Evolutionary conservation across 2,888 invertebrate genomes (phyloP), one percentile per base, ranked within the genome.

Genomic region (Netelia fuscicornis): DNA sequence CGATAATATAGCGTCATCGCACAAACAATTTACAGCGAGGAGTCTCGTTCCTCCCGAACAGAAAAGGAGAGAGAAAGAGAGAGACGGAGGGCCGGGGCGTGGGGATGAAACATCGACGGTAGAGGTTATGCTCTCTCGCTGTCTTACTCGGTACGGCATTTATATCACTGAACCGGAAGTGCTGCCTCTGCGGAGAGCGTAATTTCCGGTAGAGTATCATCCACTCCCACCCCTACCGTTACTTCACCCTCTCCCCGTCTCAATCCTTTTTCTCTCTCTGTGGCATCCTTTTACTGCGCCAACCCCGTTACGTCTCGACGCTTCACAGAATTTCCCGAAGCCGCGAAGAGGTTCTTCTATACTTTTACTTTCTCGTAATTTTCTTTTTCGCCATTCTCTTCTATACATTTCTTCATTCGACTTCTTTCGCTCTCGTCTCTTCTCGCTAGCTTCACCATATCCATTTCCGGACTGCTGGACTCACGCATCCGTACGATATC

Each of bases 191-290:
- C 83, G 87, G 87, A 90, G 89, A 90, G 89, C 87, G 90, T 90
- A 92, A 92, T 92, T 92, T 92, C 92, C 92, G 91, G 89, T 62
- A 20, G 87, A 90, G 86, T 89, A 89, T 91, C 89, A 86, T 89
- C 77, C 86, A 81, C 80, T 67, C 58, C 65, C 75, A 60, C 30
- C n/a, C 68, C 30, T 20, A 37, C 54, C 64, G 20, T 54, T 62
- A 6, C 30, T 11, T 37, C 13, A 11, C 37, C 10, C 25, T 58
- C 37, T 30, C 44, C 48, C 13, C 58, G 17, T 30, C 58, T n/a
- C 48, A 58, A 62, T 17, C 52, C 48, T 20, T 52, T 78, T 23
- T 62, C 62, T 42, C 58, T 5, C 58, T 68, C 11, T 54, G 9
- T 44, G 52, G 23, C 20, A 60, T 77, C 58, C 70, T 58, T 54